Conservation (phyloP, 2,113 vertebrate genomes). For the Ciconia boyciana region DNA sequence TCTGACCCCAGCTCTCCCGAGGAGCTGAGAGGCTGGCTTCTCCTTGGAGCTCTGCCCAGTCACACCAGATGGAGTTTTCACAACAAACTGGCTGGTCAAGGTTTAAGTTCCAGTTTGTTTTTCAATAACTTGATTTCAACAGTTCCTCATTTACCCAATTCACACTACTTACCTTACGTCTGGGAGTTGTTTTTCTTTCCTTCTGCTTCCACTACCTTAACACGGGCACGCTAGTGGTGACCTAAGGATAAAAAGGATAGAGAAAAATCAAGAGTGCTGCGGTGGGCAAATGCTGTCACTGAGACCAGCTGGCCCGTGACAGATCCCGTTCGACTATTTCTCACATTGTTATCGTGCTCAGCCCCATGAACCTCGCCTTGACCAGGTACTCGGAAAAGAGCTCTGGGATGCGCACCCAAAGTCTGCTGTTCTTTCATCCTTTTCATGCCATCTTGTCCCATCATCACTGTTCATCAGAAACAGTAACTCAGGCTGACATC, state of each 20-base stretch:
- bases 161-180: background rate
- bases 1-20: background rate
- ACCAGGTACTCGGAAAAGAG: background rate
- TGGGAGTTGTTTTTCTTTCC: background rate
- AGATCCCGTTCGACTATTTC: background rate
- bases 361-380: background rate
- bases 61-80: background rate
- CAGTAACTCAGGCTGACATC: constrained; percentile 69
- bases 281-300: background rate
- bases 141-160: background rate
- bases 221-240: rapidly evolving
- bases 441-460: constrained; percentile 59
- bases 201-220: background rate
- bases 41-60: background rate
- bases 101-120: background rate
- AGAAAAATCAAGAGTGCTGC: background rate
- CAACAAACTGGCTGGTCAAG: background rate
- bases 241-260: background rate
- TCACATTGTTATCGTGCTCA: rapidly evolving
- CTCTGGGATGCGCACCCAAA: background rate
- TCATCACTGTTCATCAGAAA: constrained; percentile 37
- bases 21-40: background rate
- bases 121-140: background rate
- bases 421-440: constrained; percentile 4
- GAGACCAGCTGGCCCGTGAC: background rate